A percentile compares a stretch with the other conserved stretches of the same genome.
phyloP scores from a whole-genome alignment of 1,140 invertebrate species.

The Papilio glaucus region DNA sequence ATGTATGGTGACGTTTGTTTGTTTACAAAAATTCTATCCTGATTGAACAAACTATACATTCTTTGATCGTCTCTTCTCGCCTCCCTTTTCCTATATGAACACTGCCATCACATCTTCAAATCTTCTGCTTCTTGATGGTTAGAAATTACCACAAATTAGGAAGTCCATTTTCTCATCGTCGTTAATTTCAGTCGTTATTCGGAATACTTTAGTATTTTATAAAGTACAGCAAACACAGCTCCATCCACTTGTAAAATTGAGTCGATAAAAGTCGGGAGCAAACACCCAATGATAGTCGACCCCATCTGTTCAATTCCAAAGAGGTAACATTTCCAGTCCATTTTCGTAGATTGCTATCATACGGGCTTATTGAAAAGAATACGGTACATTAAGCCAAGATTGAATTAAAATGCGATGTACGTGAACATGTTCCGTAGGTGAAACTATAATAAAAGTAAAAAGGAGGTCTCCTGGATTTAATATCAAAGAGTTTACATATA shows the following conservation, averaged over 20 bases:
- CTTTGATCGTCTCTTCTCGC: too few relatives aligned
- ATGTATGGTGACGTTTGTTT: too few relatives aligned
- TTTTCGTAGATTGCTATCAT: constrained; percentile 22
- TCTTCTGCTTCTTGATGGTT: too few relatives aligned
- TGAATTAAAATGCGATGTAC: constrained; percentile 1
- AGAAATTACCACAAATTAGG: too few relatives aligned
- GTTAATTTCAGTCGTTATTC: too few relatives aligned
- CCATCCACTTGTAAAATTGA: constrained; percentile 20
- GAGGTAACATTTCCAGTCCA: constrained; percentile 16
- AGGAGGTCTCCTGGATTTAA: too few relatives aligned
- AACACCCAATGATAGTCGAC: neutral
- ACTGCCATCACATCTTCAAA: too few relatives aligned
- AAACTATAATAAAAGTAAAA: neutral
- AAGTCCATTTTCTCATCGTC: too few relatives aligned
- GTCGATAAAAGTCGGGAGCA: constrained; percentile 1
- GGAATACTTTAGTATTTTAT: neutral
- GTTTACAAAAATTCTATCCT: too few relatives aligned
- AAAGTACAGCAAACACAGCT: constrained; percentile 1
- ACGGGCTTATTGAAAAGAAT: constrained; percentile 16
- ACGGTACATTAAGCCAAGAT: constrained; percentile 9
- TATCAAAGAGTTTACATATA: too few relatives aligned
- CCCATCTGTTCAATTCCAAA: constrained; percentile 16
- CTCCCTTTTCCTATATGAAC: too few relatives aligned
- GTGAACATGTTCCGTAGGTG: neutral
- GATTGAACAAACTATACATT: too few relatives aligned